These are phyloP conservation scores for Lordiphosa collinella DNA, from an alignment of 1,140 invertebrate species.

Conservation along the genomic window DNA sequence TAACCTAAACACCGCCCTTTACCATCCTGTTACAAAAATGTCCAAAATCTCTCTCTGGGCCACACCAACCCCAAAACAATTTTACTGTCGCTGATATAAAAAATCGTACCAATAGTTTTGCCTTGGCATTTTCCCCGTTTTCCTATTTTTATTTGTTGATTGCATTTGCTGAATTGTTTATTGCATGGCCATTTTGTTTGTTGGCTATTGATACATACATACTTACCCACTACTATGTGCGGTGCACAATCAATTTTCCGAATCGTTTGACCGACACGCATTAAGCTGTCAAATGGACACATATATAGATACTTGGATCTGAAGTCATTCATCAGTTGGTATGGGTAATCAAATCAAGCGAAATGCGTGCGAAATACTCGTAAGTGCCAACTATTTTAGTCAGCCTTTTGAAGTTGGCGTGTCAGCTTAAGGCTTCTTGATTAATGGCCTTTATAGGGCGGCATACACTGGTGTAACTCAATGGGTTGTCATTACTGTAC, in stretches of 20 bases:
- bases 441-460: conserved; percentile 45
- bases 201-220: conserved; percentile 26
- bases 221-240: conserved; percentile 11
- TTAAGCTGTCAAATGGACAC: conserved; percentile 48
- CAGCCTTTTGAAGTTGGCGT: conserved; percentile 6
- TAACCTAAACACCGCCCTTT: no score
- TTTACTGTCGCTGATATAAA: no score
- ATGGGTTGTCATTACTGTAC: conserved; percentile 41
- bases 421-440: conserved; percentile 33
- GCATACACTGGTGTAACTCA: no score
- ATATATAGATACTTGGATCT: conserved; percentile 5
- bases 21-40: no score
- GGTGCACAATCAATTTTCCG: conserved; percentile 62
- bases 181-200: conserved; percentile 30
- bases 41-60: no score
- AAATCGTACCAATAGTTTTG: not conserved
- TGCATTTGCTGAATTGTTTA: conserved; percentile 40
- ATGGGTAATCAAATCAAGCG: no score
- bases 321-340: not conserved
- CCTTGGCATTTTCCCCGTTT: not conserved
- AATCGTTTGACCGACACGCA: conserved; percentile 48
- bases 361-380: no score
- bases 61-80: no score
- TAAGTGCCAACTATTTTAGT: conserved; percentile 5
- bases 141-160: conserved; percentile 10